Conservation (phyloP, 2,888 invertebrate genomes). For the Drosophila demipolita region DNA sequence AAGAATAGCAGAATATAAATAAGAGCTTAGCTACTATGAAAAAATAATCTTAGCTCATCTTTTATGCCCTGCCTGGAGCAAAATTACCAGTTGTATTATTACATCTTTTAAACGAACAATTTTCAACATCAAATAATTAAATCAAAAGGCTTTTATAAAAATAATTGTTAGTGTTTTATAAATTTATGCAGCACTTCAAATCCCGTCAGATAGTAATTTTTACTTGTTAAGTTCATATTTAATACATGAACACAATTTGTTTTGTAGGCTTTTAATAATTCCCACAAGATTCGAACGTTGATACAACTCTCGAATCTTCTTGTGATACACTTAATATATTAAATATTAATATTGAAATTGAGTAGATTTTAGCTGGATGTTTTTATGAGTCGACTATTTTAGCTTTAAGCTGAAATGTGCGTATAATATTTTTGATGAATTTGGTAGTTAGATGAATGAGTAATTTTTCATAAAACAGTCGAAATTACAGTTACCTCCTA, state of each 20-base stretch:
- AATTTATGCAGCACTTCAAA: neutral
- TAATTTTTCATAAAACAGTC: neutral
- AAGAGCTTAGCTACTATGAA: neutral
- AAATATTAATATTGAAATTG: neutral
- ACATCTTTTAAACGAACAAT: neutral
- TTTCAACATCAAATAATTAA: neutral
- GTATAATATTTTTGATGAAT: neutral
- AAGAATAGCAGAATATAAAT: neutral
- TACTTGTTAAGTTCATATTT: neutral
- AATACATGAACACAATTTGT: neutral
- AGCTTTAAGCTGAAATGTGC: neutral
- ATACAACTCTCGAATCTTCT: neutral
- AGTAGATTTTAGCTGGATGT: neutral
- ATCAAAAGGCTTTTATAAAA: neutral
- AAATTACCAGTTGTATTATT: too few species aligned
- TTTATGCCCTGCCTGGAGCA: neutral
- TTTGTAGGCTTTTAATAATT: neutral
- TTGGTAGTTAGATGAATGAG: neutral
- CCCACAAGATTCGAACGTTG: neutral
- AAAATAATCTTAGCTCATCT: neutral
- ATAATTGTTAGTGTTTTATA: neutral
- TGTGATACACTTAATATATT: neutral
- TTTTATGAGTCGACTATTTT: neutral
- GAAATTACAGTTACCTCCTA: conserved; percentile 5
- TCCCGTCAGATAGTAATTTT: neutral